Conservation (phyloP, 2,888 invertebrate genomes). For the Mythimna albipuncta region DNA sequence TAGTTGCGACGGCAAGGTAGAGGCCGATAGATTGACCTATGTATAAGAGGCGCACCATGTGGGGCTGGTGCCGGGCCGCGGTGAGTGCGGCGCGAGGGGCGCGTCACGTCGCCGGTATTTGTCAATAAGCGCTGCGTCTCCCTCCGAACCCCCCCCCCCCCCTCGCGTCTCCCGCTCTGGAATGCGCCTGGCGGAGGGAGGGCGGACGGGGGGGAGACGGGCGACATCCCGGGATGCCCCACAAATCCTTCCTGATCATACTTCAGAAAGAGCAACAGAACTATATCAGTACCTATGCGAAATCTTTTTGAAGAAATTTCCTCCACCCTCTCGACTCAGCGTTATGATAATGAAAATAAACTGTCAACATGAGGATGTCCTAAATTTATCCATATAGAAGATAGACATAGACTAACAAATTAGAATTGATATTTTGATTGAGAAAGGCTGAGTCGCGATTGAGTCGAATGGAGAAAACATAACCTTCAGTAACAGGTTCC, state of each 20-base stretch:
- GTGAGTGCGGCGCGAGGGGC: constrained; percentile 6
- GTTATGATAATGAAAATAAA: background rate
- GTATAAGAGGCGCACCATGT: background rate
- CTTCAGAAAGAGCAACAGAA: background rate
- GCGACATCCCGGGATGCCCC: constrained; percentile 4
- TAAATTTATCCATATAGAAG: too few species aligned
- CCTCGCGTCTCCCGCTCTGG: background rate
- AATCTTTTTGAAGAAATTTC: background rate
- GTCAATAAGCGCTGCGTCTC: constrained; percentile 65
- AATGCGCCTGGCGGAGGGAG: constrained; percentile 14
- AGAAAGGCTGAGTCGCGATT: too few species aligned
- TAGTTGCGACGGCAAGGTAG: background rate
- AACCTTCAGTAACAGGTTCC: too few species aligned
- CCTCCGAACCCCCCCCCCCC: constrained; percentile 27
- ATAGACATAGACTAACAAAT: too few species aligned
- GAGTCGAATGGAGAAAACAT: too few species aligned
- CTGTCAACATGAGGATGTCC: too few species aligned
- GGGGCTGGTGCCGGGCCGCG: background rate
- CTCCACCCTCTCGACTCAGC: background rate
- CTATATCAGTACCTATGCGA: background rate
- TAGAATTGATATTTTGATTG: too few species aligned
- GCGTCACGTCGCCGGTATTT: constrained; percentile 60
- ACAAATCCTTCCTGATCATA: background rate
- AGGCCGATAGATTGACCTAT: background rate
- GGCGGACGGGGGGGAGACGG: background rate